These are phyloP conservation scores for Syngnathus acus DNA, from an alignment of 2,797 vertebrate species.

Conservation along the genomic window DNA sequence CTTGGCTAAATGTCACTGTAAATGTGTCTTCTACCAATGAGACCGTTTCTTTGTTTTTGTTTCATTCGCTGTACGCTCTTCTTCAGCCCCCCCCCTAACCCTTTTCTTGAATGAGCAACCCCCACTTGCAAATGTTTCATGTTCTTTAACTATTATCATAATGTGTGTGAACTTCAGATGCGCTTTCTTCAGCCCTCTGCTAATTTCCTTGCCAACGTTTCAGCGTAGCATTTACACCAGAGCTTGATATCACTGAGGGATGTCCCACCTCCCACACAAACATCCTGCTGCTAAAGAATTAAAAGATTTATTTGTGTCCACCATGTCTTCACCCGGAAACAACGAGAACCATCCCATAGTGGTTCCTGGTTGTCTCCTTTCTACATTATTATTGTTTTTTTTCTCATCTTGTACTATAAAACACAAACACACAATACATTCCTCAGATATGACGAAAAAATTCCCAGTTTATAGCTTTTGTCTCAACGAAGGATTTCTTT, in stretches of 20 bases:
- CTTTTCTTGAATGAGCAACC: slow-evolving; percentile 36
- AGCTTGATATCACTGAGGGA: slow-evolving; percentile 48
- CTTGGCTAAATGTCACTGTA: slow-evolving; percentile 70
- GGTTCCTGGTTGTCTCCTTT: slow-evolving; percentile 4
- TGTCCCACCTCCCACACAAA: neutral
- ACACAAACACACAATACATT: slow-evolving; percentile 13
- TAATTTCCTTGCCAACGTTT: slow-evolving; percentile 37
- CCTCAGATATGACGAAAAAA: neutral
- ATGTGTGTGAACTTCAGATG: slow-evolving; percentile 42
- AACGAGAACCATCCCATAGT: slow-evolving; percentile 10
- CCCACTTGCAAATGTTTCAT: slow-evolving; percentile 23
- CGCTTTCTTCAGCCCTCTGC: slow-evolving; percentile 32
- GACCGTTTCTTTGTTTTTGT: slow-evolving; percentile 53
- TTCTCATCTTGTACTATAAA: neutral
- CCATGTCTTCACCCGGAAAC: slow-evolving; percentile 16
- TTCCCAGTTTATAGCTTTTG: slow-evolving; percentile 18
- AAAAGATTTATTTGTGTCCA: slow-evolving; percentile 20
- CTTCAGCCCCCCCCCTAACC: slow-evolving; percentile 5
- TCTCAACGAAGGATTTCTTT: slow-evolving; percentile 22
- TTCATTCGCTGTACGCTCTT: slow-evolving; percentile 17
- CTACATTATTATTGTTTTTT: slow-evolving; percentile 15
- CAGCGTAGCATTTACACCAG: slow-evolving; percentile 40
- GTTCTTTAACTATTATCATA: slow-evolving; percentile 36
- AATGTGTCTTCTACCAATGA: slow-evolving; percentile 67
- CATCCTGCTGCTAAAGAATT: slow-evolving; percentile 12